phyloP scores from a whole-genome alignment of 1,140 invertebrate species.

The Archegozetes longisetosus region DNA sequence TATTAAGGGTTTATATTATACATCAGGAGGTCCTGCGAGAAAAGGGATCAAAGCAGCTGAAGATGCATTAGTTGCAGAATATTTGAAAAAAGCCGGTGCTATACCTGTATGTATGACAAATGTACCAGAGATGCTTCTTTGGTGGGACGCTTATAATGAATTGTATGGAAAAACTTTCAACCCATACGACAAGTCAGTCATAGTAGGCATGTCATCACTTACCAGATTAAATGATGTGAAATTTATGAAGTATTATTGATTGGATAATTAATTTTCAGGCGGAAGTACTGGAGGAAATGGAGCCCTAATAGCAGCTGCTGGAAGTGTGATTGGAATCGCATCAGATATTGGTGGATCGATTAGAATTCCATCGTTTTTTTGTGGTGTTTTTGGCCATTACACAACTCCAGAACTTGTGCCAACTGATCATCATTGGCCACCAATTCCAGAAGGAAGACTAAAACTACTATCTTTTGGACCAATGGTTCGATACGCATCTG shows the following conservation, averaged over 20 bases:
- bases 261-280: constrained; percentile 28
- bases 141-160: constrained; percentile 24
- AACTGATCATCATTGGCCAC: constrained; percentile 5
- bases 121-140: constrained; percentile 62
- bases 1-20: constrained; percentile 15
- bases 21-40: neutral
- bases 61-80: constrained; percentile 49
- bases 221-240: neutral
- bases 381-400: constrained; percentile 89
- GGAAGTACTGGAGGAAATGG: constrained; percentile 33
- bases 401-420: constrained; percentile 32
- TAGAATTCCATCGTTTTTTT: constrained; percentile 83
- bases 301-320: constrained; percentile 51
- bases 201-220: neutral
- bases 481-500: constrained; percentile 34
- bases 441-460: neutral
- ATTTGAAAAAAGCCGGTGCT: constrained; percentile 47
- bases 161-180: constrained; percentile 11
- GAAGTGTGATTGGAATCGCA: constrained; percentile 68
- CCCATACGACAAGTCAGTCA: constrained; percentile 12
- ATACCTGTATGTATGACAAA: constrained; percentile 62
- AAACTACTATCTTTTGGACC: constrained; percentile 29
- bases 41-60: constrained; percentile 38
- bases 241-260: neutral
- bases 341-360: constrained; percentile 94